Conservation (phyloP, 2,113 vertebrate species). For the Perccottus glenii region DNA sequence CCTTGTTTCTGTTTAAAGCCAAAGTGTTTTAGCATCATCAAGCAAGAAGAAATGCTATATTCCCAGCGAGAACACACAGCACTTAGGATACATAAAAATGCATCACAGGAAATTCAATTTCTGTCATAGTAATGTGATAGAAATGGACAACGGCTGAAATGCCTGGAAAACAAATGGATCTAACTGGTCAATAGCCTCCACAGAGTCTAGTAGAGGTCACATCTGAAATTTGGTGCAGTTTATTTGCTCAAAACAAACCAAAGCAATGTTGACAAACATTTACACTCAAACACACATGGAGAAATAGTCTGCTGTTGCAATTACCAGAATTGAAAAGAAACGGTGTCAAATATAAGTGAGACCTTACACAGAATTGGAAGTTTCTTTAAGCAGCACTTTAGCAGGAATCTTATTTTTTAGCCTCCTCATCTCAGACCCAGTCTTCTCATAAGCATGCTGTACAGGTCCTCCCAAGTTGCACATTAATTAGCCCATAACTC, state of each 20-base stretch:
- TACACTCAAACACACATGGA: constrained; percentile 29
- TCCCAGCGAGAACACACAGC: constrained; percentile 62
- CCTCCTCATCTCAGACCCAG: constrained; percentile 19
- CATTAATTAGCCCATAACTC: constrained; percentile 69
- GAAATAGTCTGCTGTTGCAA: constrained; percentile 19
- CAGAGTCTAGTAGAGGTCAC: constrained; percentile 68
- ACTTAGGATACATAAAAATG: constrained; percentile 77
- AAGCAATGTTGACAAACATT: constrained; percentile 48
- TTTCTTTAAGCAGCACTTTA: constrained; percentile 25
- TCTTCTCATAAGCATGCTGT: constrained; percentile 55
- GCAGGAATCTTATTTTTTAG: constrained; percentile 33
- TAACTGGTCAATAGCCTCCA: constrained; percentile 69
- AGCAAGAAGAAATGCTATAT: constrained; percentile 68
- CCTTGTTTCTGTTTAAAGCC: constrained; percentile 42
- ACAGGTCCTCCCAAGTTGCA: constrained; percentile 58
- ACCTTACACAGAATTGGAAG: constrained; percentile 4
- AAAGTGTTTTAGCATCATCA: constrained; percentile 65
- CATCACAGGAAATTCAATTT: constrained; percentile 79
- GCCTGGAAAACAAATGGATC: constrained; percentile 75
- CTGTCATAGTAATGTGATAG: constrained; percentile 79
- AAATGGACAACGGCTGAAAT: constrained; percentile 76
- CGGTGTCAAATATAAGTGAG: neutral
- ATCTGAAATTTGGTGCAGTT: constrained; percentile 32
- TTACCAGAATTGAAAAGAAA: constrained; percentile 13
- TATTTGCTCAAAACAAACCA: constrained; percentile 50